Evolutionary conservation across 2,797 vertebrate genomes (phyloP).

Genomic region (Austrolebias charrua): DNA sequence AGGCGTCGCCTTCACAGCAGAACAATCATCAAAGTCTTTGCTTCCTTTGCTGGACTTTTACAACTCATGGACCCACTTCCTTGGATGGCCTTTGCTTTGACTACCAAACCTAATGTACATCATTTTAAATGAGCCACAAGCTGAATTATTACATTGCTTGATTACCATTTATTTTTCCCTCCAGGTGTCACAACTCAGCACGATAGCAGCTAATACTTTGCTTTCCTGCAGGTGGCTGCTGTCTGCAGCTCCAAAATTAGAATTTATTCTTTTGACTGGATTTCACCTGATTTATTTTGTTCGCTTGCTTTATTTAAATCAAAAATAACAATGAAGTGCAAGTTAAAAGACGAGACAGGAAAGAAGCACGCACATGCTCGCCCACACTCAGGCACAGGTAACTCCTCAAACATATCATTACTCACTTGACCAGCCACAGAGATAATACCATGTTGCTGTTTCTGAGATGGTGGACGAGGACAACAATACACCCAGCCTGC

Average conservation of each 20-base stretch:
- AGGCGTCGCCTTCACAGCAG: not conserved
- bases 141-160: not conserved
- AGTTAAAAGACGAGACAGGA: constrained; percentile 18
- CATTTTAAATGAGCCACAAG: not conserved
- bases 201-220: not conserved
- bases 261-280: constrained; percentile 14
- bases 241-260: not conserved
- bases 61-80: not conserved
- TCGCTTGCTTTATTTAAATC: constrained; percentile 4
- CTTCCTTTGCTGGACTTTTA: not conserved
- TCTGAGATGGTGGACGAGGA: constrained; percentile 38
- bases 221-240: not conserved
- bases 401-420: constrained; percentile 62
- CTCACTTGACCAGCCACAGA: constrained; percentile 67
- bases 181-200: not conserved
- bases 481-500: constrained; percentile 34
- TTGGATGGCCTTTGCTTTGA: not conserved
- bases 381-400: constrained; percentile 51
- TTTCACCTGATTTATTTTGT: not conserved
- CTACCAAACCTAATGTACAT: not conserved
- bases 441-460: constrained; percentile 61
- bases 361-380: constrained; percentile 24
- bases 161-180: not conserved
- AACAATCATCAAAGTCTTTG: not conserved
- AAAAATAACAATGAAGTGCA: constrained; percentile 18